These are phyloP conservation scores for Loris lydekkerianus DNA, from an alignment of 2,797 vertebrate species.

Conservation along the genomic window DNA sequence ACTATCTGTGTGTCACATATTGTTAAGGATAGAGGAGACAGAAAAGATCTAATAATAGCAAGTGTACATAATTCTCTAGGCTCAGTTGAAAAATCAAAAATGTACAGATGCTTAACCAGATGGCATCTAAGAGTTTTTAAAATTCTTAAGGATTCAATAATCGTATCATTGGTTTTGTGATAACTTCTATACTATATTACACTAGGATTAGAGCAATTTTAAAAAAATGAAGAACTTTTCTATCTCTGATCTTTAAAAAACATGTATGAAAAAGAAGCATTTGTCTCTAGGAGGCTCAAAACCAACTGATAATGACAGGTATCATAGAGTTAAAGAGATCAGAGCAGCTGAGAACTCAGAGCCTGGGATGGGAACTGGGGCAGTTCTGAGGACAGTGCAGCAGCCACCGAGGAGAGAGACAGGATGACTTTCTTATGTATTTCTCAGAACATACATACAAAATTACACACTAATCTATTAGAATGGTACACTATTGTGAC, in stretches of 20 bases:
- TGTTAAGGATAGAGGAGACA: neutral
- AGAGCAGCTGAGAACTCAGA: neutral
- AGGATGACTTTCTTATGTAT: neutral
- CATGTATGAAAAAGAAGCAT: neutral
- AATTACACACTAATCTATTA: neutral
- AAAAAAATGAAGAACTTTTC: neutral
- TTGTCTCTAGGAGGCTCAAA: neutral
- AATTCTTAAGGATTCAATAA: neutral
- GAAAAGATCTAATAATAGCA: neutral
- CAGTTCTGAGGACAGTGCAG: neutral
- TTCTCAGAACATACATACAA: neutral
- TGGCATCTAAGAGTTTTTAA: slow-evolving; percentile 1
- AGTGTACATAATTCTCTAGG: neutral
- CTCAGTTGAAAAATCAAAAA: slow-evolving; percentile 22
- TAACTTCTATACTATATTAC: neutral
- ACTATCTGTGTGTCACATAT: neutral
- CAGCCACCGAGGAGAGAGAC: neutral
- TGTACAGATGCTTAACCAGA: slow-evolving; percentile 11
- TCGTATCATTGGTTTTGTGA: neutral
- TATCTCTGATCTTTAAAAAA: neutral
- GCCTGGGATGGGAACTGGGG: neutral
- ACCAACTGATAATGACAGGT: neutral
- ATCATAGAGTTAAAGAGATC: neutral
- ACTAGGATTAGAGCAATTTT: neutral
- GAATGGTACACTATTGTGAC: neutral